Percentiles rank a stretch among this genome's conserved stretches.
phyloP scores from a whole-genome alignment of 2,888 invertebrate genomes.

The Leuctra nigra region DNA sequence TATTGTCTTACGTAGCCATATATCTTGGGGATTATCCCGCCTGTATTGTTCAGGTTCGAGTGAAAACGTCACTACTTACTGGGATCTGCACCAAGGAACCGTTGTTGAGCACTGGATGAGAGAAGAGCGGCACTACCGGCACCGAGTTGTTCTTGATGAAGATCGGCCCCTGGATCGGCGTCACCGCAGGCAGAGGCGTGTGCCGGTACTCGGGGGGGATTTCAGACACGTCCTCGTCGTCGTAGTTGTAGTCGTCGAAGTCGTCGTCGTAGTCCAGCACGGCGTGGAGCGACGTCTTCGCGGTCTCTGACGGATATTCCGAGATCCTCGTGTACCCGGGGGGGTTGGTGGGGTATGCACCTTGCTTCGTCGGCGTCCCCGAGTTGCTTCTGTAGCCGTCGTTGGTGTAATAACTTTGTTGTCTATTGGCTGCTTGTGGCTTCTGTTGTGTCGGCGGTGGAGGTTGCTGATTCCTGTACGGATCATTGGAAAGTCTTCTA shows the following conservation, averaged over 20 bases:
- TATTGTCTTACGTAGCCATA: too few relatives aligned
- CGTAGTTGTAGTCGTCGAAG: slow-evolving; percentile 53
- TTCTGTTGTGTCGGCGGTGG: too few relatives aligned
- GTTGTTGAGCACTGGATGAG: slow-evolving; percentile 77
- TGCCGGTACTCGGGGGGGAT: slow-evolving; percentile 21
- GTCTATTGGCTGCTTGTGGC: slow-evolving; percentile 28
- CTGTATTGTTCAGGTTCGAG: too few relatives aligned
- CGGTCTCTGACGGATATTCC: slow-evolving; percentile 35
- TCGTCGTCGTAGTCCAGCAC: slow-evolving; percentile 63
- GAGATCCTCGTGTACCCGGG: slow-evolving; percentile 37
- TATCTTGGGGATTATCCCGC: too few relatives aligned
- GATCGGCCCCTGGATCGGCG: slow-evolving; percentile 85
- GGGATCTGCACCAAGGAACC: slow-evolving; percentile 85
- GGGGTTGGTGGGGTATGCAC: slow-evolving; percentile 22
- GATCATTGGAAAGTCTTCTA: slow-evolving; percentile 19
- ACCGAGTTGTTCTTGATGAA: slow-evolving; percentile 72
- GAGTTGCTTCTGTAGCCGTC: slow-evolving; percentile 12
- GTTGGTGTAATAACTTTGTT: slow-evolving; percentile 25
- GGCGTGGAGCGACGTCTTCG: slow-evolving; percentile 61
- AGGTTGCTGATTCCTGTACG: slow-evolving; percentile 23
- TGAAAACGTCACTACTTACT: too few relatives aligned
- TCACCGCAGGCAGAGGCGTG: slow-evolving; percentile 53
- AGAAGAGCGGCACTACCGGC: slow-evolving; percentile 80
- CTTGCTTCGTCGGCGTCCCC: slow-evolving; percentile 8
- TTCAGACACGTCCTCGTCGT: slow-evolving; percentile 38